These are phyloP conservation scores for Pandemis cinnamomeana DNA, from an alignment of 2,888 invertebrate species.

Conservation along the genomic window DNA sequence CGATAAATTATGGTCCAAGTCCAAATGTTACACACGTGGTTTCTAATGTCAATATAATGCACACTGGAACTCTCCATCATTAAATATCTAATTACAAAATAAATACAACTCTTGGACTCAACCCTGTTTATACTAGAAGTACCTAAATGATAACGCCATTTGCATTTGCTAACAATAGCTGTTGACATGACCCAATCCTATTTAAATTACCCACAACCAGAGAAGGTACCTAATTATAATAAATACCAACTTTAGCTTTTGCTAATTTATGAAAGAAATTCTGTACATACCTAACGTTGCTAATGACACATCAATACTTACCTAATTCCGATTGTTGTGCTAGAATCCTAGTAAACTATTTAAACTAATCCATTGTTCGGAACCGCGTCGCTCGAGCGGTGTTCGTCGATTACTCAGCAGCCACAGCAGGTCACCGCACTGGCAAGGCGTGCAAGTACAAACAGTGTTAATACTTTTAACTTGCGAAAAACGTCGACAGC, in stretches of 20 bases:
- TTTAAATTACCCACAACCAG: neutral
- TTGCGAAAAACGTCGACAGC: neutral
- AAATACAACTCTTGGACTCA: neutral
- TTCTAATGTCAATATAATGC: neutral
- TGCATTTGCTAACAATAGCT: constrained; percentile 19
- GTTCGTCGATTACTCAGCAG: neutral
- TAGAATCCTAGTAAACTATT: constrained; percentile 9
- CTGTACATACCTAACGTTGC: neutral
- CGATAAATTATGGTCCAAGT: neutral
- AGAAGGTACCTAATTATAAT: too few relatives aligned
- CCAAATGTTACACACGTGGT: constrained; percentile 1
- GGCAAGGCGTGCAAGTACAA: neutral
- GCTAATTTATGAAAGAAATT: neutral
- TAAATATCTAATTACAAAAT: constrained; percentile 2
- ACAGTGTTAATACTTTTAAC: constrained; percentile 2
- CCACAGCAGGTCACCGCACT: neutral
- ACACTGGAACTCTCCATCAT: neutral
- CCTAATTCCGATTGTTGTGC: neutral
- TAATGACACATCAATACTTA: neutral
- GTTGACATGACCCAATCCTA: constrained; percentile 8
- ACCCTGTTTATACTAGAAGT: neutral
- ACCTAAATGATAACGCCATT: constrained; percentile 20
- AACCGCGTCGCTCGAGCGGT: neutral
- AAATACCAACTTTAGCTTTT: neutral
- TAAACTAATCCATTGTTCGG: neutral